phyloP scores from a whole-genome alignment of 2,113 vertebrate species.

The Casuarius casuarius region DNA sequence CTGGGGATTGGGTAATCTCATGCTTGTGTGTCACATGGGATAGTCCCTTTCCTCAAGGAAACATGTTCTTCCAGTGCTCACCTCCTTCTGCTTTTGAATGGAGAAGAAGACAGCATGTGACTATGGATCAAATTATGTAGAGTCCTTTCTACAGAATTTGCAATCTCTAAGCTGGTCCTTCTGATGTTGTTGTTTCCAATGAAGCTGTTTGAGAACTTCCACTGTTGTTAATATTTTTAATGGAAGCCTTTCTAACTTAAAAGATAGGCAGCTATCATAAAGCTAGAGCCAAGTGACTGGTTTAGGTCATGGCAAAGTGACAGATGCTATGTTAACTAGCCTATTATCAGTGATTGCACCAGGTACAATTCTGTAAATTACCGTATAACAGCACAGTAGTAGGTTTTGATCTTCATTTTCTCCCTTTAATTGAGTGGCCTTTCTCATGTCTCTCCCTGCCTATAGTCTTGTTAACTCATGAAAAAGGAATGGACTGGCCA shows the following conservation, averaged over 20 bases:
- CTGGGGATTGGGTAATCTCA: neutral
- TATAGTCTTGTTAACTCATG: constrained; percentile 49
- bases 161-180: constrained; percentile 13
- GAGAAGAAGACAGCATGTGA: neutral
- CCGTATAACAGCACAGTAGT: neutral
- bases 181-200: constrained; percentile 11
- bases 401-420: constrained; percentile 47
- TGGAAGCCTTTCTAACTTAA: constrained; percentile 10
- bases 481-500: neutral
- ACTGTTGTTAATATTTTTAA: constrained; percentile 18
- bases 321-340: neutral
- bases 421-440: constrained; percentile 52
- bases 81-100: neutral
- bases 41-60: neutral
- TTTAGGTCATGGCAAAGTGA: constrained; percentile 8
- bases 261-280: neutral
- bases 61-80: neutral
- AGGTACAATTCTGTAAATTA: constrained; percentile 46
- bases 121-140: neutral
- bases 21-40: neutral
- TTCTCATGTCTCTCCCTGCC: neutral
- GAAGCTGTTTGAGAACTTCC: constrained; percentile 22
- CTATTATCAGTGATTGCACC: constrained; percentile 10
- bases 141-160: neutral
- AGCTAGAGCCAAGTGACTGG: neutral